Conservation (phyloP, 1,140 invertebrate genomes). For the Meteorus sp. region DNA sequence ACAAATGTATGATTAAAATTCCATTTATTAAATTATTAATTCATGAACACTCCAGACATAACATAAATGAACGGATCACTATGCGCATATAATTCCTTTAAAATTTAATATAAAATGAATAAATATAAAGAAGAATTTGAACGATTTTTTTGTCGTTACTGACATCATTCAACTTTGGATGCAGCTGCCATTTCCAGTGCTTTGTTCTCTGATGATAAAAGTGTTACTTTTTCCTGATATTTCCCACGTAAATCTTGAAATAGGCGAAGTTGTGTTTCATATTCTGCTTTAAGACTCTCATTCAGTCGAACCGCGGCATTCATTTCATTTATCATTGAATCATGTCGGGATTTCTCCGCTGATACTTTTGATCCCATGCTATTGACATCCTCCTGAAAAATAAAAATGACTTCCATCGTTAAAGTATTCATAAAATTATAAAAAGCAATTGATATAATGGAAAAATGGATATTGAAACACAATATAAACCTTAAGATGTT, state of each 20-base stretch:
- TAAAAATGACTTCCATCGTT: no score
- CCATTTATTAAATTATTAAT: no score
- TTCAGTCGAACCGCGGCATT: constrained; percentile 70
- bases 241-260: constrained; percentile 62
- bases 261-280: constrained; percentile 71
- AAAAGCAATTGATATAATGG: not conserved
- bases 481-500: constrained; percentile 66
- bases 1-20: no score
- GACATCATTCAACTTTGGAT: not conserved
- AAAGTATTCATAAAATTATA: no score
- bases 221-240: constrained; percentile 56
- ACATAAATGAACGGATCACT: no score
- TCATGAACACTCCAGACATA: no score
- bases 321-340: constrained; percentile 69
- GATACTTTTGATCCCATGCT: constrained; percentile 71
- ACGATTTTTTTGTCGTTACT: no score
- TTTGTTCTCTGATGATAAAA: constrained; percentile 53
- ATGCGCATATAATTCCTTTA: no score
- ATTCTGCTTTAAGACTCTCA: constrained; percentile 72
- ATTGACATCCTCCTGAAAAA: constrained; percentile 65
- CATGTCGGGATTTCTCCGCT: constrained; percentile 70
- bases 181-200: not conserved
- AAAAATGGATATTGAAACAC: constrained; percentile 15
- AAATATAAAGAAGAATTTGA: no score
- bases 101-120: no score